phyloP scores from a whole-genome alignment of 1,140 invertebrate species.

The Apis dorsata region DNA sequence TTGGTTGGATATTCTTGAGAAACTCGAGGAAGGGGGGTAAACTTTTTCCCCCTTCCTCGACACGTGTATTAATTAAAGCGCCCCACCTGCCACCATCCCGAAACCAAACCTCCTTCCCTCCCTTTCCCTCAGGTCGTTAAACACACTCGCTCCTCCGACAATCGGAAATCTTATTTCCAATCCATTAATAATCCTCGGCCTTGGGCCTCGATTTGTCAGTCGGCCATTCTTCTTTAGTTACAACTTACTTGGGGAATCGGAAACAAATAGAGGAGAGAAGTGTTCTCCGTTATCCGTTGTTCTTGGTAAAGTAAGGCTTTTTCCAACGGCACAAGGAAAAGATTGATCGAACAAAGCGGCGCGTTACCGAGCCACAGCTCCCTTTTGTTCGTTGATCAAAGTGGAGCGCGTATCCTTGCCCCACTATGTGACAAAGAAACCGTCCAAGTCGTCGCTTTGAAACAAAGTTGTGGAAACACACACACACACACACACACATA shows the following conservation, averaged over 20 bases:
- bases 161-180: too few relatives aligned
- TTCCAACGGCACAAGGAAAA: background rate
- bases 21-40: background rate
- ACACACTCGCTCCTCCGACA: too few relatives aligned
- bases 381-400: slow-evolving; percentile 40
- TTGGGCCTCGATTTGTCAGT: background rate
- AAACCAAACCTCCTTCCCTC: background rate
- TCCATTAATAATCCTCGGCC: background rate
- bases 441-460: slow-evolving; percentile 22
- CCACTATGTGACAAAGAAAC: slow-evolving; percentile 26
- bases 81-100: background rate
- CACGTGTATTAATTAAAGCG: slow-evolving; percentile 3
- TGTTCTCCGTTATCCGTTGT: background rate
- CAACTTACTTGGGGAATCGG: background rate
- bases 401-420: slow-evolving; percentile 23
- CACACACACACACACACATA: too few relatives aligned
- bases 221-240: background rate
- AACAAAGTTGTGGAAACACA: slow-evolving; percentile 10
- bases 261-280: background rate
- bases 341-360: slow-evolving; percentile 7
- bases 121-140: background rate
- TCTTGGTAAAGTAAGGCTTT: too few relatives aligned
- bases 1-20: background rate
- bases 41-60: background rate
- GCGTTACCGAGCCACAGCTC: background rate